Evolutionary conservation across 30 jellyfish, hydroid and myxozoan species (phyloP), one percentile per base, ranked within the genome.

Genomic region (Phacellophora camtschatica): DNA sequence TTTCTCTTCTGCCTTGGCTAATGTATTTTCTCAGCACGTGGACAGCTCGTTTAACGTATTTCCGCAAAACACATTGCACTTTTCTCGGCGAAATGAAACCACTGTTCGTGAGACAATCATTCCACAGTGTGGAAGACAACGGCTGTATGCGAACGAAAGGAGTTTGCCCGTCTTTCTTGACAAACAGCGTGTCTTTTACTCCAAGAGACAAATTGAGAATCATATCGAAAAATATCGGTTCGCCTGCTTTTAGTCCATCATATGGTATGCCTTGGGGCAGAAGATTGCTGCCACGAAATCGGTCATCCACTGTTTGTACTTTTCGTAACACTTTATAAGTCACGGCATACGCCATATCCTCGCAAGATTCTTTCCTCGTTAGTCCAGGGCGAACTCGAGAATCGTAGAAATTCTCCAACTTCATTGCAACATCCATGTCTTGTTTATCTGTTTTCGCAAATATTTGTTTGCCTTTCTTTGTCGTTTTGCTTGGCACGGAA

Each of bases 241-340:
- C 78, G 50, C 84, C 81, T 32, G 89, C 90, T 37, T 74, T 74
- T 18, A 80, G 71, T 9, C 97, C 94, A 34, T 79, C 94, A 42
- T 88, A 88, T 4, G 97, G 87, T 6, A 88, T 88, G 11, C 97
- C 97, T 46, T 61, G 97, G 8, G 97, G 86, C 18, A 88, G 86
- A 18, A 88, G 63, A 24, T 77, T 71, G 63, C 70, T 88, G 18
- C 95, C 94, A 5, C 97, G 87, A 45, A 88, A 88, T 1, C 97
- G 81, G 8, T 83, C 85, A 59, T 88, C 97, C 1, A 78, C 94
- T 2, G 97, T 88, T 34, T 88, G 93, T 8, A 79, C 92, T 45
- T 88, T 88, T 20, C 97, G 93, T 48, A 88, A 66, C 53, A 88
- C 81, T 63, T 88, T 88, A 49, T 88, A 49, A 15, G 86, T 67